Conservation (phyloP, 2,888 invertebrate species). For the Strigamia crassipes region DNA sequence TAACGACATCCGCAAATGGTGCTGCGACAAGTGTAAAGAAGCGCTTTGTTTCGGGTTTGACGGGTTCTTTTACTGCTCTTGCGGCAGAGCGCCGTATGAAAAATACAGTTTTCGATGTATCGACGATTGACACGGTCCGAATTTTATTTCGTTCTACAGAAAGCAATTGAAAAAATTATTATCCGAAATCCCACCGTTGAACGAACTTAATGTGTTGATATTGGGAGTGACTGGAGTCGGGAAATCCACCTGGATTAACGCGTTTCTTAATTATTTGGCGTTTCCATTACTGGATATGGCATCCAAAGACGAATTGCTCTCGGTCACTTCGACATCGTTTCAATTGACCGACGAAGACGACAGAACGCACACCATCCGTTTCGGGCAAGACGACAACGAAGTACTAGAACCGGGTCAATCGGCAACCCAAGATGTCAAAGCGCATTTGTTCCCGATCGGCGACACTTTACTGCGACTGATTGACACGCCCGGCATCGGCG, state of each 20-base stretch:
- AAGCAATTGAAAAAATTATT: neutral
- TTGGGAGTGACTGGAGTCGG: slow-evolving; percentile 49
- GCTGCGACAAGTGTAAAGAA: neutral
- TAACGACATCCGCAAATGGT: neutral
- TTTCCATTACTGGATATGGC: slow-evolving; percentile 44
- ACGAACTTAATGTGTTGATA: slow-evolving; percentile 41
- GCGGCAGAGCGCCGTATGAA: neutral
- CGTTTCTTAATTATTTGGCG: slow-evolving; percentile 46
- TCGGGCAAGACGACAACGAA: slow-evolving; percentile 38
- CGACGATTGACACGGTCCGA: neutral
- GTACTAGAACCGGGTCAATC: slow-evolving; percentile 11
- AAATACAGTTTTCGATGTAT: neutral
- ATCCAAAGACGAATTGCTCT: neutral
- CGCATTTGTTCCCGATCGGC: slow-evolving; percentile 41
- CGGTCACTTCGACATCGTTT: slow-evolving; percentile 36
- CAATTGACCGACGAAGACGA: slow-evolving; percentile 36
- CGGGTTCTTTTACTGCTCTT: neutral
- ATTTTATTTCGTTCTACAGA: neutral
- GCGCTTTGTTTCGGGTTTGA: neutral
- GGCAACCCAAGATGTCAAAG: slow-evolving; percentile 40
- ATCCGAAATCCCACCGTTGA: neutral
- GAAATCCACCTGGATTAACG: slow-evolving; percentile 49
- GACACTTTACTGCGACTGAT: slow-evolving; percentile 50
- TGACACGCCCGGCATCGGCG: slow-evolving; percentile 54
- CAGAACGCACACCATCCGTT: slow-evolving; percentile 1